Base-by-base conservation (phyloP, 2,113 vertebrate species). In the Nannobrachium achirus region DNA sequence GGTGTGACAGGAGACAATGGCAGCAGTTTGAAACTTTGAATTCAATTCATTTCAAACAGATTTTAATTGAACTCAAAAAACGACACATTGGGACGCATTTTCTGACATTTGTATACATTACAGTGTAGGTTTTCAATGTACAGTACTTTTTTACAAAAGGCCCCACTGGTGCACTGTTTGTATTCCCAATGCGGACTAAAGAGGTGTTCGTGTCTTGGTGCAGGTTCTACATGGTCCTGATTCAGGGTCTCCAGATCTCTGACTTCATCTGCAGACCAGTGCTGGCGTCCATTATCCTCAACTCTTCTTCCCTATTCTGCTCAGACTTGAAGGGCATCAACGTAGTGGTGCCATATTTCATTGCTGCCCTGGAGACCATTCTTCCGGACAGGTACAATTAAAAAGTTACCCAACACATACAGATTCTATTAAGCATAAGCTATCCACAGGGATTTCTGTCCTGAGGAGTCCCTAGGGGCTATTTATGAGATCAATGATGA, bases 191-290 rank as follows among this genome's bases (percentile, higher is more conserved):
- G n/a, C n/a, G n/a, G n/a, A n/a, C n/a, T 33, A 33, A 33, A 33
- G 25, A 0, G 6, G 25, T 33, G 25, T 3, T 33, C 6, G 25
- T 25, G 25, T 33, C 25, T 33, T 33, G 25, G 89, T 92, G 11
- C 84, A 98, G 97, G 90, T 98, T 98, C 93, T 98, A 98, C 92
- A 98, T 98, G 96, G 94, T 97, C 90, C 94, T 98, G 90, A 96
- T 98, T 93, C 97, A 98, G 91, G 96, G 97, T 88, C 94, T 98
- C 86, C 97, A 98, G 93, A 98, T 98, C 87, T 94, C 93, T 6
- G 97, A 98, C 85, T 98, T 95, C 76, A 81, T 98, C 82, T 98
- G 97, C 75, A 93, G 97, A 73, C 96, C 96, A 0, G 97, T 98
- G 70, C 90, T 98, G 84, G 95, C 97, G 87, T 97, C 94, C 79